Evolutionary conservation across 2,888 invertebrate species (phyloP), one percentile per base, ranked within the genome.

Genomic region (Ditylenchus weischeri): DNA sequence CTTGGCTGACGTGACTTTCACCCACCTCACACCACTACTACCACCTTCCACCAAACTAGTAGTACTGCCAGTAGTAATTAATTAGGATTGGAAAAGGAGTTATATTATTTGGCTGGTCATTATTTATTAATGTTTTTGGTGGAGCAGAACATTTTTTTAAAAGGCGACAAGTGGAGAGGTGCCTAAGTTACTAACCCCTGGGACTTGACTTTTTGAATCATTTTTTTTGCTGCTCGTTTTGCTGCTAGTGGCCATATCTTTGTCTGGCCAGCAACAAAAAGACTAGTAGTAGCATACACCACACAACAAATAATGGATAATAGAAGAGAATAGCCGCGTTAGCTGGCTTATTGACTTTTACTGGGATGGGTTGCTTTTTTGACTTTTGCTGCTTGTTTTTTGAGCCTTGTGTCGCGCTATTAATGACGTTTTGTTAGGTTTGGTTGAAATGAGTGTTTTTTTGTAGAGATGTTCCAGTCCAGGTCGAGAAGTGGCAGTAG

Each of bases 141-240:
- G 13, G 15, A 43, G 11, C 11, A 43, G 43, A 15, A 43, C n/a
- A 15, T 15, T 13, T 43, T 10, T 43, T 6, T 6, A 43, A 43
- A 43, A 43, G 15, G 43, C 43, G 15, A 43, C 13, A 43, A 43
- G 8, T 43, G 43, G 15, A 15, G 43, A 43, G 43, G 43, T 15
- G 43, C 43, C n/a, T 54, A n/a, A 11, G n/a, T 11, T n/a, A 1
- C 10, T 54, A 11, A 13, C 54, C 54, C n/a, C 10, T 29, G 54
- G 54, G 54, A 29, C 54, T 54, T 54, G 23, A 23, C 54, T 15
- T 54, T 43, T 54, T n/a, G n/a, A 54, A 54, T 54, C 29, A 54
- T 54, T 54, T 50, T n/a, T 54, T 54, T 43, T 43, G 29, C 29
- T 54, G 11, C n/a, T 54, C 10, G 11, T 54, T 29, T 54, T 54